Percentiles rank a stretch among this genome's conserved stretches.
Evolutionary conservation across 2,888 invertebrate species (phyloP).

Genomic region (Pyrgus malvae): DNA sequence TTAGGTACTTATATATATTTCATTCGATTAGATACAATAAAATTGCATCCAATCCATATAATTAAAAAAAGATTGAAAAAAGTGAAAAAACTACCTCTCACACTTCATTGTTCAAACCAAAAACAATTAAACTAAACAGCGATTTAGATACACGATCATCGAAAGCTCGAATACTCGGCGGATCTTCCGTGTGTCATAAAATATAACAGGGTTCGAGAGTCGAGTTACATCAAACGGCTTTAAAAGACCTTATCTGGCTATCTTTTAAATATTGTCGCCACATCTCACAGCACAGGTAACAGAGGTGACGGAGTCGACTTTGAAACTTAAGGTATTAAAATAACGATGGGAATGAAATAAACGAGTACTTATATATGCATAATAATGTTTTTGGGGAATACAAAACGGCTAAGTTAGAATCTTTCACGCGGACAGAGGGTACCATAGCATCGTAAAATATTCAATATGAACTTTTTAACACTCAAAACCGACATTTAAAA

Average conservation of each 20-base stretch:
- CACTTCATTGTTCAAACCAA: no score
- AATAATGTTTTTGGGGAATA: slow-evolving; percentile 73
- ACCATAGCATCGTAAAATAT: no score
- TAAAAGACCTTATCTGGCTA: slow-evolving; percentile 71
- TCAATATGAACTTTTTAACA: no score
- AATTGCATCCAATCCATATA: no score
- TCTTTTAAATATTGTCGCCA: slow-evolving; percentile 72
- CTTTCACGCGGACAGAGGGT: no score
- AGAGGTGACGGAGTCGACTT: slow-evolving; percentile 70
- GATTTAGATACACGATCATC: slow-evolving; percentile 21
- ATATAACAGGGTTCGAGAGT: slow-evolving; percentile 59
- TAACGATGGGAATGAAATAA: slow-evolving; percentile 77
- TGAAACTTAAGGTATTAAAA: slow-evolving; percentile 66
- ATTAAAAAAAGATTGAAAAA: no score
- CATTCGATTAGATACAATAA: no score
- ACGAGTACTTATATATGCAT: slow-evolving; percentile 74
- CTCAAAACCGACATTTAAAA: no score
- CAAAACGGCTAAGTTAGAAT: no score
- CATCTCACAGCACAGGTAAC: slow-evolving; percentile 55
- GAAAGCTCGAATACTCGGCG: neutral
- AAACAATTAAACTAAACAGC: neutral
- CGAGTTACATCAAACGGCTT: slow-evolving; percentile 71
- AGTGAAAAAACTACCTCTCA: no score
- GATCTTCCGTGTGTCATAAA: slow-evolving; percentile 48
- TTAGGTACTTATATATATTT: no score